Evolutionary conservation across 2,113 vertebrate species (phyloP).

Genomic region (Atractosteus spatula): DNA sequence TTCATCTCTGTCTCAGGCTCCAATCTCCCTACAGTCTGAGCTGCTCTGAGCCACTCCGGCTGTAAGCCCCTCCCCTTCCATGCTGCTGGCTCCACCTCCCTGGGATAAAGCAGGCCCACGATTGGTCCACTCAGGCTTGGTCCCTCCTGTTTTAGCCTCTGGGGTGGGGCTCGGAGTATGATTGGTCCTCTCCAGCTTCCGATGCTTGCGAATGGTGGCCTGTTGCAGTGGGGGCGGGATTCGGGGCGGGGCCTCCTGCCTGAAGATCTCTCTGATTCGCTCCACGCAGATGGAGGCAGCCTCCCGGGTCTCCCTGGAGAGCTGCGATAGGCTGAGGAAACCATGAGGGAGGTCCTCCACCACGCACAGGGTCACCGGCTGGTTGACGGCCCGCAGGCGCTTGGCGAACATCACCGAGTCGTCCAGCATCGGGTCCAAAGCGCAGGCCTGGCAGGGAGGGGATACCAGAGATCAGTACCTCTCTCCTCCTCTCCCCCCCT

Average conservation of each 20-base stretch:
- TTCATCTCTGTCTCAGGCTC: constrained; percentile 36
- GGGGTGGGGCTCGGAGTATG: constrained; percentile 18
- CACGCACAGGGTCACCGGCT: constrained; percentile 75
- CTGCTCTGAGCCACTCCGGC: constrained; percentile 44
- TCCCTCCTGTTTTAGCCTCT: constrained; percentile 24
- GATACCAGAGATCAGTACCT: neutral
- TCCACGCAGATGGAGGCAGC: constrained; percentile 73
- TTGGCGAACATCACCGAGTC: constrained; percentile 89
- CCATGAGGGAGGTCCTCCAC: constrained; percentile 88
- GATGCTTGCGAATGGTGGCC: constrained; percentile 58
- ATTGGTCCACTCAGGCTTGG: constrained; percentile 29
- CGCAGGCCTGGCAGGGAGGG: constrained; percentile 70
- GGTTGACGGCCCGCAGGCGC: constrained; percentile 67
- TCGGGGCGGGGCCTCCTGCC: constrained; percentile 44
- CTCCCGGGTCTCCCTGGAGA: constrained; percentile 77
- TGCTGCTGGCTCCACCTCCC: constrained; percentile 25
- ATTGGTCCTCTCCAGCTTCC: constrained; percentile 67
- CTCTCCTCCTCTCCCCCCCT: neutral
- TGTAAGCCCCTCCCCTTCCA: constrained; percentile 42
- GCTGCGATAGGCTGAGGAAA: constrained; percentile 82
- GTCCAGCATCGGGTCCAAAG: constrained; percentile 87
- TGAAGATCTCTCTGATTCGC: constrained; percentile 71
- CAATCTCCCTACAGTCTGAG: constrained; percentile 42
- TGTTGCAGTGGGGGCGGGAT: too few relatives aligned
- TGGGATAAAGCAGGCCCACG: neutral